A percentile compares a stretch with the other conserved stretches of the same genome.
Conservation (phyloP, 2,113 vertebrate species). For the Kryptolebias marmoratus region DNA sequence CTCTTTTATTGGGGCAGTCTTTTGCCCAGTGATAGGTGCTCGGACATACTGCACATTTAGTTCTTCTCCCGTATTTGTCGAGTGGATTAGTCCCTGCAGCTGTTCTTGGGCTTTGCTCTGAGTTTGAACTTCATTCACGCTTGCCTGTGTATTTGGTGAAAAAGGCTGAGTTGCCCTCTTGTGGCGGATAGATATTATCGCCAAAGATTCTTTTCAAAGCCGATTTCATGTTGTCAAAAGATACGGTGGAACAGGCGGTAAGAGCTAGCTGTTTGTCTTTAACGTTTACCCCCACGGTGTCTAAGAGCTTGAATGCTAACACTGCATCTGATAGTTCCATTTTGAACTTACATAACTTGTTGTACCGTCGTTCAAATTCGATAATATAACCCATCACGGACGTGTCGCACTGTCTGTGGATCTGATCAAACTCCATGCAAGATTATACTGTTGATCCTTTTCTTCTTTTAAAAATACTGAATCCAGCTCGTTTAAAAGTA, state of each 20-base stretch:
- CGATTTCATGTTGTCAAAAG: not conserved
- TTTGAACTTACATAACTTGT: not conserved
- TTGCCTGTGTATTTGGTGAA: conserved; percentile 1
- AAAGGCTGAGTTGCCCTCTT: not conserved
- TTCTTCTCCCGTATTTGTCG: not conserved
- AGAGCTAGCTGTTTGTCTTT: not conserved
- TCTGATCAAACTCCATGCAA: not conserved
- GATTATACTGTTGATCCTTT: not conserved
- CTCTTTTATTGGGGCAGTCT: not conserved
- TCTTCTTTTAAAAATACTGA: not conserved
- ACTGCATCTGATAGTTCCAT: not conserved
- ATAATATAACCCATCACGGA: too few relatives aligned
- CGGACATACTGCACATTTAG: not conserved
- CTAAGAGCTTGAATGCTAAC: not conserved
- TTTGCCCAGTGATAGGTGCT: not conserved
- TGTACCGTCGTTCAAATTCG: not conserved
- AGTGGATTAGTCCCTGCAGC: not conserved
- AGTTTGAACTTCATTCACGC: not conserved
- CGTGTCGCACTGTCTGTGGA: not conserved
- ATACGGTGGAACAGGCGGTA: not conserved
- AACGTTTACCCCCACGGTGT: not conserved
- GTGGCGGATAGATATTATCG: not conserved
- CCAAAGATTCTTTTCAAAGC: not conserved
- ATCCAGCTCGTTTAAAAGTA: too few relatives aligned
- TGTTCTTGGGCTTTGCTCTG: not conserved